Conservation (phyloP, 2,797 vertebrate genomes). For the Sciurus vulgaris region DNA sequence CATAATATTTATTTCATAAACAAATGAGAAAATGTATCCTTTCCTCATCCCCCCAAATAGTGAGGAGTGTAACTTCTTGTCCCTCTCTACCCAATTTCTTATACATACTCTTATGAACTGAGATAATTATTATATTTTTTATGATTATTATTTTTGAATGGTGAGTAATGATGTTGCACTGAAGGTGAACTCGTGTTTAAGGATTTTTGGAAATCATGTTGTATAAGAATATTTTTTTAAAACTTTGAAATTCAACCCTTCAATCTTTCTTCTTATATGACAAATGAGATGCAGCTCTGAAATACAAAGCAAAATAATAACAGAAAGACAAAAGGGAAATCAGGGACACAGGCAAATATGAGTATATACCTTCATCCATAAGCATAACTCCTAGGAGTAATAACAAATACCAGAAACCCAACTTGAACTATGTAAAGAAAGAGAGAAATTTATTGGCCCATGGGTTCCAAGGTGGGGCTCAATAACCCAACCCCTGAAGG, state of each 20-base stretch:
- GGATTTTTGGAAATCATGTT: constrained; percentile 16
- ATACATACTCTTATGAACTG: not conserved
- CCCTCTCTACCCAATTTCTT: not conserved
- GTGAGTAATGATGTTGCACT: not conserved
- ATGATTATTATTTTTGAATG: constrained; percentile 22
- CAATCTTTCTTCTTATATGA: constrained; percentile 20
- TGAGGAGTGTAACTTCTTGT: not conserved
- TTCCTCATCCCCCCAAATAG: not conserved
- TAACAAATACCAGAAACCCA: not conserved
- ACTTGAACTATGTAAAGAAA: not conserved
- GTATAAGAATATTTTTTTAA: not conserved
- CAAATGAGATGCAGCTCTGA: not conserved
- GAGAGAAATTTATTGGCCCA: not conserved
- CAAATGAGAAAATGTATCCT: not conserved
- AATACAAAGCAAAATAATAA: constrained; percentile 52
- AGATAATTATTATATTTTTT: constrained; percentile 7
- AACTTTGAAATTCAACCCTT: constrained; percentile 9
- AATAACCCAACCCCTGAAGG: not conserved
- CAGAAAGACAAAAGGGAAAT: constrained; percentile 31
- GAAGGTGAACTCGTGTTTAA: not conserved
- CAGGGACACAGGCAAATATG: not conserved
- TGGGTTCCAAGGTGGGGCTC: not conserved
- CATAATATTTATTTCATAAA: not conserved
- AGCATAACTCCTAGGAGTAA: not conserved
- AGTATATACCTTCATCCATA: constrained; percentile 20